phyloP scores from a whole-genome alignment of 2,113 vertebrate species.

The Mus spicilegus region DNA sequence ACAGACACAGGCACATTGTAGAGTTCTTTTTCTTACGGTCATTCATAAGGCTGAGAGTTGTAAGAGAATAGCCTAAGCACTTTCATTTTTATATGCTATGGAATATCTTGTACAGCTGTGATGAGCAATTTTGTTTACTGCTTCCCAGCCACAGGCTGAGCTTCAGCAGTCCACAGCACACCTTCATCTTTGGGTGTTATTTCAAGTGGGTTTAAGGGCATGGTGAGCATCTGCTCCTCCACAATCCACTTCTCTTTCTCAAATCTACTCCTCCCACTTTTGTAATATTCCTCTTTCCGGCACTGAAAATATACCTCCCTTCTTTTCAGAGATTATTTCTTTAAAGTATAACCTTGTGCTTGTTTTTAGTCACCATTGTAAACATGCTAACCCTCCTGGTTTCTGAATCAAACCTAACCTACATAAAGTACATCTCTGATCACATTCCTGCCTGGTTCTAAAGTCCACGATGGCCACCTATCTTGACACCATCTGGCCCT shows the following conservation, averaged over 20 bases:
- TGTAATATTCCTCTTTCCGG: not conserved
- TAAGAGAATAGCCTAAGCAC: not conserved
- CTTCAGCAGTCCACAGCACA: not conserved
- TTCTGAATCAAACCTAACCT: not conserved
- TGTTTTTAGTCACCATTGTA: not conserved
- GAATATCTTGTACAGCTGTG: not conserved
- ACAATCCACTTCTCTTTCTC: not conserved
- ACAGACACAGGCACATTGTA: not conserved
- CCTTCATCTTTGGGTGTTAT: not conserved
- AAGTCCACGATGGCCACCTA: not conserved
- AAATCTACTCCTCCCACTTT: not conserved
- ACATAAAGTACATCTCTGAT: not conserved
- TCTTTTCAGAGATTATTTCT: not conserved
- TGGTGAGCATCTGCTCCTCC: not conserved
- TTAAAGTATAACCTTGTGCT: conserved; percentile 33
- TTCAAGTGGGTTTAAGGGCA: too few species aligned
- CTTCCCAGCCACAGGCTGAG: not conserved
- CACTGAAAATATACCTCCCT: not conserved
- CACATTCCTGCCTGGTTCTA: not conserved
- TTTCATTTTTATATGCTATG: not conserved
- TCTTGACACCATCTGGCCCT: not conserved
- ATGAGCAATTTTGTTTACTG: not conserved
- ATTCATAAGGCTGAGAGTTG: not conserved
- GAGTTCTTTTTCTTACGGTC: not conserved
- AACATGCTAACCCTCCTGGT: not conserved